Base-by-base conservation (phyloP, 2,113 vertebrate species). In the Trogon melanurus region DNA sequence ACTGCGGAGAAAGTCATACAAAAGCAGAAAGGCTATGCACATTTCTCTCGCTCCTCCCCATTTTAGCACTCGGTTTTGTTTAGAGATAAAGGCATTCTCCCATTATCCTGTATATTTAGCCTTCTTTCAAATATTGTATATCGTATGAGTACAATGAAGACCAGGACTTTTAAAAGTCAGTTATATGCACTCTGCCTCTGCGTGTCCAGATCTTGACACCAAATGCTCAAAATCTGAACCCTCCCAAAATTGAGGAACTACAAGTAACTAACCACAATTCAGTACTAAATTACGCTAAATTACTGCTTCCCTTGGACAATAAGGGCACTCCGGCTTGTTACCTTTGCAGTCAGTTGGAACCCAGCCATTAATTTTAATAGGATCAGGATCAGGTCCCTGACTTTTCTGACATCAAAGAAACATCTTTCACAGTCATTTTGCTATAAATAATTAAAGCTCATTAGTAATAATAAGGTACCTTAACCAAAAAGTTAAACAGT, bases 401-500 rank as follows among this genome's bases (percentile, higher is more conserved):
- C 82, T 84, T 91, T 70, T 83, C 36, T 0, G 10, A 82, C 76
- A 91, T 89, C 93, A 95, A 86, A 96, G 93, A 94, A 79, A 96
- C 88, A 83, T 78, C 87, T 48, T 93, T 91, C 48, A 89, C 76
- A 94, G 79, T 91, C 48, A 81, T 89, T 95, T 90, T 95, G 62
- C 80, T 93, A 78, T 96, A 96, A 95, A 96, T 97, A 96, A 97
- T 96, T 95, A 96, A 83, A 96, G 84, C 21, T 97, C 91, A 97
- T 95, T 97, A 97, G 95, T 95, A 97, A 96, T 96, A 97, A 97
- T 94, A 97, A 94, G 76, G 72, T 75, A 93, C 47, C 96, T 53
- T 95, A 93, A 89, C 61, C 91, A 91, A 96, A 96, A 98, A 96
- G 73, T 91, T 96, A 98, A 98, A 96, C 75, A 97, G 53, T 86